Evolutionary conservation across 2,888 invertebrate genomes (phyloP).

Genomic region (Frankliniella fusca): DNA sequence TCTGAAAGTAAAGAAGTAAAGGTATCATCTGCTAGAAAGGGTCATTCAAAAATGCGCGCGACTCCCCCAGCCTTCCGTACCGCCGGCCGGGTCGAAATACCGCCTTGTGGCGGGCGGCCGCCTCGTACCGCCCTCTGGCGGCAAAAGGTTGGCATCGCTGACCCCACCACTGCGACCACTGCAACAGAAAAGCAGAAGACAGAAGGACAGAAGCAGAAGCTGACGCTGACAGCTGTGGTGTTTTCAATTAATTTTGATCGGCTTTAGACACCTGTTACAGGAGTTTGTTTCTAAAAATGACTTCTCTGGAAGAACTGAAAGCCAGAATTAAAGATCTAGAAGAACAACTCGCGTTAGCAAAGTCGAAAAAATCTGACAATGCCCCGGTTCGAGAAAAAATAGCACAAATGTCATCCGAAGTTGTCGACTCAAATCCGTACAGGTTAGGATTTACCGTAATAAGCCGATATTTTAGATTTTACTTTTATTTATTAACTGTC

Average conservation of each 20-base stretch:
- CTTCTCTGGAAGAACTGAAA: slow-evolving; percentile 58
- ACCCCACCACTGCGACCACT: neutral
- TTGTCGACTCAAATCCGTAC: slow-evolving; percentile 97
- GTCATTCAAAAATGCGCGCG: too few species aligned
- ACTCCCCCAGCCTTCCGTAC: too few species aligned
- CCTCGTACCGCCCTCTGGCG: too few species aligned
- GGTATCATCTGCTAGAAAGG: too few species aligned
- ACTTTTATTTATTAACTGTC: neutral
- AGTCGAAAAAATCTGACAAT: slow-evolving; percentile 47
- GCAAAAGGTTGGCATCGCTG: too few species aligned
- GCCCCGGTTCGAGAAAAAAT: slow-evolving; percentile 64
- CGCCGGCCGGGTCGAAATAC: too few species aligned
- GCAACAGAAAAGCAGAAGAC: neutral
- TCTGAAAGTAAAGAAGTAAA: too few species aligned
- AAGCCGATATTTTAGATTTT: neutral
- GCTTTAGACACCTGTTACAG: neutral
- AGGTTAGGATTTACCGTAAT: slow-evolving; percentile 56
- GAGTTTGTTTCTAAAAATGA: slow-evolving; percentile 50
- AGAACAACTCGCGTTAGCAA: slow-evolving; percentile 55
- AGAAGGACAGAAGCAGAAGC: neutral
- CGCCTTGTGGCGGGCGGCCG: too few species aligned
- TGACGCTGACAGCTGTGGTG: neutral
- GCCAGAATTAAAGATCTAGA: slow-evolving; percentile 62
- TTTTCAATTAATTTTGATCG: neutral
- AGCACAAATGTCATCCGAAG: slow-evolving; percentile 88